phyloP scores from a whole-genome alignment of 2,888 invertebrate genomes.

The Tanytarsus gracilentus region DNA sequence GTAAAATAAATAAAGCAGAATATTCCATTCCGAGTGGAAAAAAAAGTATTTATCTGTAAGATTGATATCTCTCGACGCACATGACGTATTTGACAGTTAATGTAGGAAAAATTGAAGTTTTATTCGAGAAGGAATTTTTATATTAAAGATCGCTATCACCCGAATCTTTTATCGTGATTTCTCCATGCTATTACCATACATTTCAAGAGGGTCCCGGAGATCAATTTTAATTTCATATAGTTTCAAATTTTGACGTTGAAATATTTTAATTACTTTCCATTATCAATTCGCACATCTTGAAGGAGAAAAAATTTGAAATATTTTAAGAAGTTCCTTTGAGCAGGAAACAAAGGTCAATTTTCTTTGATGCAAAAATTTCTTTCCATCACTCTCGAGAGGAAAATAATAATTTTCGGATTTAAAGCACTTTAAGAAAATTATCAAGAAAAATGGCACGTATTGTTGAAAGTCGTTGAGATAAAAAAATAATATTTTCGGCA shows the following conservation, averaged over 20 bases:
- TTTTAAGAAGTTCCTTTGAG: constrained; percentile 3
- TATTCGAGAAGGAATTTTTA: constrained; percentile 7
- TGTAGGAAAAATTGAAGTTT: too few relatives aligned
- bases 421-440: neutral
- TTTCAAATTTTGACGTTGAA: too few relatives aligned
- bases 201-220: too few relatives aligned
- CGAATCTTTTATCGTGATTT: constrained; percentile 13
- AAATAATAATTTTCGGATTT: constrained; percentile 6
- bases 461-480: constrained; percentile 21
- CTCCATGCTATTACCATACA: constrained; percentile 10
- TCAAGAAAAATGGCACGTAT: neutral
- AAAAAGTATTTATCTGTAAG: too few relatives aligned
- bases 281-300: too few relatives aligned
- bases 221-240: too few relatives aligned
- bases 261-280: too few relatives aligned
- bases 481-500: constrained; percentile 21
- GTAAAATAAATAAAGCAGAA: too few relatives aligned
- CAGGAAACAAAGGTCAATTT: constrained; percentile 20
- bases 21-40: too few relatives aligned
- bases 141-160: constrained; percentile 25
- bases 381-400: too few relatives aligned
- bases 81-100: too few relatives aligned
- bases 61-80: too few relatives aligned
- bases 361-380: constrained; percentile 8
- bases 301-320: constrained; percentile 16